phyloP scores from a whole-genome alignment of 2,888 invertebrate species.

The Lepidocyrtinus sp. region DNA sequence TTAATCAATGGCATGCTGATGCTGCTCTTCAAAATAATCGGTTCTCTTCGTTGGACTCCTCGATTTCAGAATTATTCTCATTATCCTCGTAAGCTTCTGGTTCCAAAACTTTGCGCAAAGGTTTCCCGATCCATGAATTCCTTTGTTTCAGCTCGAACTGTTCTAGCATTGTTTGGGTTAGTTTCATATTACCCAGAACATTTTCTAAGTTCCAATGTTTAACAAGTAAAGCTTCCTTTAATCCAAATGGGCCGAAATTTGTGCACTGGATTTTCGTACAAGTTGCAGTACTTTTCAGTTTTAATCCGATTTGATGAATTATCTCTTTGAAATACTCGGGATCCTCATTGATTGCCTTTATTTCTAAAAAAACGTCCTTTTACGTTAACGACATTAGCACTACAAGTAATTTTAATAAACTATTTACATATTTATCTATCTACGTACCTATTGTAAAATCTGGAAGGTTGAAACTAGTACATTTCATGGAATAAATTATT shows the following conservation, averaged over 20 bases:
- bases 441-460: conserved; percentile 85
- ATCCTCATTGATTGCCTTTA: conserved; percentile 89
- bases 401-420: not conserved
- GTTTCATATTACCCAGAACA: conserved; percentile 80
- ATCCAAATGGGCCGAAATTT: conserved; percentile 85
- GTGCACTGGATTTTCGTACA: conserved; percentile 86
- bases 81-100: no score
- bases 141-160: no score
- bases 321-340: conserved; percentile 83
- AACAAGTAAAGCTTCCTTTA: conserved; percentile 81
- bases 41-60: no score
- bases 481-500: conserved; percentile 88
- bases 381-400: not conserved
- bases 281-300: conserved; percentile 84
- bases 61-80: no score
- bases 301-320: conserved; percentile 87
- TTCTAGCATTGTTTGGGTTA: no score
- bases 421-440: not conserved
- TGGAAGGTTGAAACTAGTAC: conserved; percentile 86
- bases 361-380: conserved; percentile 77
- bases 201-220: conserved; percentile 86
- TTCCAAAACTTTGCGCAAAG: no score
- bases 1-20: no score
- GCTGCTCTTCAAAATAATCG: no score
- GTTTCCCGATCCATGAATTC: no score